Evolutionary conservation across 2,888 invertebrate genomes (phyloP).

Genomic region (Chesias legatella): DNA sequence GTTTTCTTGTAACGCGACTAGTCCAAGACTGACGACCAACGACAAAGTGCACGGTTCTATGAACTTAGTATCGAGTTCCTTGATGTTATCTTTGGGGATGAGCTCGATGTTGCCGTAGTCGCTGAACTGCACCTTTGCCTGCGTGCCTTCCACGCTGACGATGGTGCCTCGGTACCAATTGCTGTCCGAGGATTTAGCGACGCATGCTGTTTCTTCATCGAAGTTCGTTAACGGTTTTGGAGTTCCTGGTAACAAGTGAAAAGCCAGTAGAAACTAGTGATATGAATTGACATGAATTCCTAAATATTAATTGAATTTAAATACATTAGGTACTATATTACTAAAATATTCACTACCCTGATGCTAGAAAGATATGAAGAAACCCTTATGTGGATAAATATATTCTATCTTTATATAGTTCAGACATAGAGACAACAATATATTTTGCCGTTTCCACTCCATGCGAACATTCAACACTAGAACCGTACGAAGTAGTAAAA

Average conservation of each 20-base stretch:
- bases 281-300: too few species aligned
- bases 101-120: constrained; percentile 87
- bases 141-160: constrained; percentile 57
- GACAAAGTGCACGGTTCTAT: constrained; percentile 63
- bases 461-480: too few species aligned
- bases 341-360: too few species aligned
- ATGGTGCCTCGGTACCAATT: constrained; percentile 87
- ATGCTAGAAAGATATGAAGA: too few species aligned
- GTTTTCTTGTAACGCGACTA: constrained; percentile 62
- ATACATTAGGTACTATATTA: too few species aligned
- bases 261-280: too few species aligned
- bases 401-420: too few species aligned
- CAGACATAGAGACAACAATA: too few species aligned
- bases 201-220: constrained; percentile 80
- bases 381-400: too few species aligned
- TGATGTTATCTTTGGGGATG: constrained; percentile 65
- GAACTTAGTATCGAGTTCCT: constrained; percentile 70
- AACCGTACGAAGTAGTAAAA: too few species aligned
- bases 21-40: constrained; percentile 59
- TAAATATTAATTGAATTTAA: too few species aligned
- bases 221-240: constrained; percentile 61
- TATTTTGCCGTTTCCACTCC: too few species aligned
- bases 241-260: constrained; percentile 44
- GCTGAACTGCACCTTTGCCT: constrained; percentile 78
- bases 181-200: constrained; percentile 81